Percentiles rank a stretch among this genome's conserved stretches.
Conservation (phyloP, 2,888 invertebrate genomes). For the Hetaerina titia region DNA sequence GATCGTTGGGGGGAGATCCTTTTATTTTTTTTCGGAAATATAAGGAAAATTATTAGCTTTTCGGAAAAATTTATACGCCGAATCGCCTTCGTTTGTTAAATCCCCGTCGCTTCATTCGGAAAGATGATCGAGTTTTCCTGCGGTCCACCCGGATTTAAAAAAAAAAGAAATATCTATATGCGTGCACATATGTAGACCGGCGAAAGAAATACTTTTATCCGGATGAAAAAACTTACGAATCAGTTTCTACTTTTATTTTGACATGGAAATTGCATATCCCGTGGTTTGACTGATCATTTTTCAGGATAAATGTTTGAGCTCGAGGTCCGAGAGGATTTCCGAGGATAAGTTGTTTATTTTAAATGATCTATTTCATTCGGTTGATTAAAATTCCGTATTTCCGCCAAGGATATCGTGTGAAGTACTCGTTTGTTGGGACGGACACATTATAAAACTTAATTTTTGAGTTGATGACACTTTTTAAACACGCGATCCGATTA, state of each 20-base stretch:
- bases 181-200: background rate
- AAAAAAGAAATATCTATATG: too few relatives aligned
- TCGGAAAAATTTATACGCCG: background rate
- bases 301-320: background rate
- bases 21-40: background rate
- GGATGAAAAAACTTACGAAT: background rate
- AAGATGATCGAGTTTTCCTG: constrained; percentile 22
- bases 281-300: background rate
- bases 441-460: background rate
- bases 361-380: background rate
- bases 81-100: background rate
- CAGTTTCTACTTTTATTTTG: background rate
- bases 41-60: constrained; percentile 24
- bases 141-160: background rate
- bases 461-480: background rate
- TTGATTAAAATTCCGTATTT: background rate
- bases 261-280: background rate
- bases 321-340: background rate
- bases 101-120: background rate
- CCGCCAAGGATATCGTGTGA: background rate
- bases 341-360: background rate
- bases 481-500: too few relatives aligned
- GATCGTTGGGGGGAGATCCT: background rate
- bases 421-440: background rate
- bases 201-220: background rate